A percentile compares a stretch with the other conserved stretches of the same genome.
Conservation (phyloP, 2,113 vertebrate species). For the Montifringilla adamsi region DNA sequence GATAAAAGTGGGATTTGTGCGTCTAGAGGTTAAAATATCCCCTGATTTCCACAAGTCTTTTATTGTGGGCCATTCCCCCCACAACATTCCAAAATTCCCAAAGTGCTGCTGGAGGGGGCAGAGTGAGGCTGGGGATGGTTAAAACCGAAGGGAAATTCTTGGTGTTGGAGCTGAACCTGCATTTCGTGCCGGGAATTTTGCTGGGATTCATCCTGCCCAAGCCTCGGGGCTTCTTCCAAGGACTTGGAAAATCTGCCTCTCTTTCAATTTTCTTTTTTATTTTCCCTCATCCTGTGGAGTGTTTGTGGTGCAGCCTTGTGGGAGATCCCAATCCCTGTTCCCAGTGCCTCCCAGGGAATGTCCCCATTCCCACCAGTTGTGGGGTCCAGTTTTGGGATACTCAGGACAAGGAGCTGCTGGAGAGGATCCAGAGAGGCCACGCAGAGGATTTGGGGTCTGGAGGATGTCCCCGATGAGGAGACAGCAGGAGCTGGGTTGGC, state of each 20-base stretch:
- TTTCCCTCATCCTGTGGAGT: accelerated
- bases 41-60: accelerated
- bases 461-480: neutral
- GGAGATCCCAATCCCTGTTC: neutral
- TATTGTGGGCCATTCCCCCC: neutral
- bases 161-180: too few relatives aligned
- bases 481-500: neutral
- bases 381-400: too few relatives aligned
- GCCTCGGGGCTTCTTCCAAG: neutral
- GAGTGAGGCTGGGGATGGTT: neutral
- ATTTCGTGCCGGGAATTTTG: neutral
- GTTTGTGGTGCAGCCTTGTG: neutral
- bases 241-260: neutral
- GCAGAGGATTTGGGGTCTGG: neutral
- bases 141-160: accelerated
- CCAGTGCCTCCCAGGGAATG: too few relatives aligned
- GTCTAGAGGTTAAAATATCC: neutral
- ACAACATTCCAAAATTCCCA: accelerated
- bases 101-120: too few relatives aligned
- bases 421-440: neutral
- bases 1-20: neutral
- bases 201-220: neutral
- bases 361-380: too few relatives aligned
- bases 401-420: neutral
- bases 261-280: too few relatives aligned